Percentiles rank a stretch among this genome's conserved stretches.
Evolutionary conservation across 1,140 invertebrate genomes (phyloP).

Genomic region (Drosophila asahinai): DNA sequence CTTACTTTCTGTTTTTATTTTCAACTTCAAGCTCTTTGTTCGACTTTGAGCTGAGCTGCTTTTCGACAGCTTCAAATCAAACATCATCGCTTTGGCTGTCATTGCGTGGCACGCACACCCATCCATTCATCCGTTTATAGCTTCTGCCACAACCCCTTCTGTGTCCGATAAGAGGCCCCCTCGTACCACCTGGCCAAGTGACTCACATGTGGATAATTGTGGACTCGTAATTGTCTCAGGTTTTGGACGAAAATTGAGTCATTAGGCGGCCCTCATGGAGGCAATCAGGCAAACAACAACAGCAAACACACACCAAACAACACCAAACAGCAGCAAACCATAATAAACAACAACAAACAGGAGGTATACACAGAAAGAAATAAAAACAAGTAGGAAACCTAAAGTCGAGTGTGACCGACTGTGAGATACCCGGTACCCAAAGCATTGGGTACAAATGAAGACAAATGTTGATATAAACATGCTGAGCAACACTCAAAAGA

Average conservation of each 20-base stretch:
- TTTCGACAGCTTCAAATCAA: constrained; percentile 77
- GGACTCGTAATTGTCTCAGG: constrained; percentile 67
- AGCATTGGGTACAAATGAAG: too few species aligned
- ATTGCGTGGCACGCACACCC: constrained; percentile 67
- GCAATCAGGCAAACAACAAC: constrained; percentile 55
- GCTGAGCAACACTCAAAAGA: too few species aligned
- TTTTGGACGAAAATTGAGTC: constrained; percentile 72
- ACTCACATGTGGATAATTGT: constrained; percentile 70
- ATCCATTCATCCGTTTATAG: background rate
- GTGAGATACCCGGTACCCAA: too few species aligned
- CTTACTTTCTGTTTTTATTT: constrained; percentile 11
- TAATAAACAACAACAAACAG: constrained; percentile 19
- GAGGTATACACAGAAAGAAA: background rate
- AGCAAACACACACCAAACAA: constrained; percentile 14
- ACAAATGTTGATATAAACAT: too few species aligned
- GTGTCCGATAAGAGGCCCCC: background rate
- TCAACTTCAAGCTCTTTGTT: constrained; percentile 18
- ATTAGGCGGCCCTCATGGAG: constrained; percentile 59
- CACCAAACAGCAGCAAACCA: constrained; percentile 12
- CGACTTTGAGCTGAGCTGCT: constrained; percentile 37
- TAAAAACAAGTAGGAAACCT: too few species aligned
- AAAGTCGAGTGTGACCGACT: too few species aligned
- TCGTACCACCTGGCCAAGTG: constrained; percentile 1
- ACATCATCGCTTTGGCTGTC: constrained; percentile 61
- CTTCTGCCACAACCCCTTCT: background rate